phyloP scores from a whole-genome alignment of 2,888 invertebrate species.

The Sarcophaga carnaria region DNA sequence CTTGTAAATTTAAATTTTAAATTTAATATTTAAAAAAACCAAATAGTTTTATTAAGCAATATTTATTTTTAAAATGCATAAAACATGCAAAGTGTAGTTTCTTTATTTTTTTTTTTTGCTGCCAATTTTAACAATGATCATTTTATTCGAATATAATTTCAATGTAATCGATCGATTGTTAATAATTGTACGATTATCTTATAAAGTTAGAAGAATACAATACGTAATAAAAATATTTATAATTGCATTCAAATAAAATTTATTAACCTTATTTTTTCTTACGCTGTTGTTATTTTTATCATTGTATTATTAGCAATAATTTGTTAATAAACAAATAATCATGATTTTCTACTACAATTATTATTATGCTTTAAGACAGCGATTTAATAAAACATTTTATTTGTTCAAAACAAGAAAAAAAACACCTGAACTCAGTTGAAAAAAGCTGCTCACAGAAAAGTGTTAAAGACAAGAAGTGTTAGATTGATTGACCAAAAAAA shows the following conservation, averaged over 20 bases:
- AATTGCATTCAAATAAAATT: slow-evolving; percentile 61
- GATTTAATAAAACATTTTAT: neutral
- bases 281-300: neutral
- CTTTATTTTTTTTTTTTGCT: too few species aligned
- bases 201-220: too few species aligned
- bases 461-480: slow-evolving; percentile 26
- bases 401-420: neutral
- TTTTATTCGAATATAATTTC: too few species aligned
- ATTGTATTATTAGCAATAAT: slow-evolving; percentile 61
- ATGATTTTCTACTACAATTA: slow-evolving; percentile 18
- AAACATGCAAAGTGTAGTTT: too few species aligned
- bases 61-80: too few species aligned
- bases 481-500: slow-evolving; percentile 25
- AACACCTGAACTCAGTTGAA: neutral
- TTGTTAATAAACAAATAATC: slow-evolving; percentile 55
- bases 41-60: too few species aligned
- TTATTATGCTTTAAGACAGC: neutral
- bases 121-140: too few species aligned
- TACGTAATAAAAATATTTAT: too few species aligned
- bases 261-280: slow-evolving; percentile 67
- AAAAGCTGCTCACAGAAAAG: neutral
- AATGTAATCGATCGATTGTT: too few species aligned
- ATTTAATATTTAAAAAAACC: too few species aligned
- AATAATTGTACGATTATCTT: too few species aligned
- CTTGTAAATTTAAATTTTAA: too few species aligned